These are phyloP conservation scores for Austrofundulus limnaeus DNA, from an alignment of 2,113 vertebrate genomes.

Conservation along the genomic window DNA sequence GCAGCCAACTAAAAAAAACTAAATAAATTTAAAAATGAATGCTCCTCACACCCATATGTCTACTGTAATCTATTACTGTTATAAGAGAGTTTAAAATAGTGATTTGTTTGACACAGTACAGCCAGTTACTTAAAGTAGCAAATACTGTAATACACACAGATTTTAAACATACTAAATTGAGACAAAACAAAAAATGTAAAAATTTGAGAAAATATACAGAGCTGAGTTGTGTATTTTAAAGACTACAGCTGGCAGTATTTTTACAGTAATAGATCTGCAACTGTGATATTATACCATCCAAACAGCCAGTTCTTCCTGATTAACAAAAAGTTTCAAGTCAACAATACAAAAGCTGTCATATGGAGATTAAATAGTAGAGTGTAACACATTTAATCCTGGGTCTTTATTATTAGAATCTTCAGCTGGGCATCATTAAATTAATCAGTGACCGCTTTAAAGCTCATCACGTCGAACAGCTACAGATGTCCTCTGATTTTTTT, in stretches of 20 bases:
- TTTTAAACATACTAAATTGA: no score
- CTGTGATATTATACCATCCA: background rate
- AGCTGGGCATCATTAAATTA: slow-evolving; percentile 7
- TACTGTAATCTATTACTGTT: no score
- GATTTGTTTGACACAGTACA: background rate
- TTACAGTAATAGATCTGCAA: slow-evolving; percentile 6
- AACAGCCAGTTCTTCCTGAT: background rate
- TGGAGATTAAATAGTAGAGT: slow-evolving; percentile 5
- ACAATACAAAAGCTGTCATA: background rate
- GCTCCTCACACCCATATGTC: no score
- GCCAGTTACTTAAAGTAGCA: background rate
- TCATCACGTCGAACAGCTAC: slow-evolving; percentile 1
- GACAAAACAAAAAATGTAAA: no score
- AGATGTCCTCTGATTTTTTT: slow-evolving; percentile 1
- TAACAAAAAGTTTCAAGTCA: background rate
- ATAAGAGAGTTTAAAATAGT: no score
- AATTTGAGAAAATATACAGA: slow-evolving; percentile 13
- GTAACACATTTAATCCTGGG: background rate
- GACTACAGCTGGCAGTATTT: slow-evolving; percentile 7
- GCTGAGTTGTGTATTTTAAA: slow-evolving; percentile 1
- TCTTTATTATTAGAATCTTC: slow-evolving; percentile 16
- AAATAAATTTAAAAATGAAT: no score
- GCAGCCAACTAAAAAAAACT: no score
- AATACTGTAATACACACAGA: background rate
- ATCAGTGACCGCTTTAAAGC: slow-evolving; percentile 3